Base-by-base conservation (phyloP, 2,888 invertebrate genomes). In the Tridacna crocea region DNA sequence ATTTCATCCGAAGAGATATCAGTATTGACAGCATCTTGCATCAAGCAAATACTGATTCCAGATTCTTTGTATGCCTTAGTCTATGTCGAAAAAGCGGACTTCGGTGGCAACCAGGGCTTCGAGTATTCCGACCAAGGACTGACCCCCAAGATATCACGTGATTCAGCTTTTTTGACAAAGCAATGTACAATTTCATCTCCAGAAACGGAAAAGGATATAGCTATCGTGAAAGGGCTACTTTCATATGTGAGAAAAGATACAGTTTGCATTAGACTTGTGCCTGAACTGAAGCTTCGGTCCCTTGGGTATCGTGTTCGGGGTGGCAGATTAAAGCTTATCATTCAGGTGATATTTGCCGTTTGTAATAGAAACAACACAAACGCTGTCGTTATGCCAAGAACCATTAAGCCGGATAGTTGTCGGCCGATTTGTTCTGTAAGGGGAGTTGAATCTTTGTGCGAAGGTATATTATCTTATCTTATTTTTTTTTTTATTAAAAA, bases 1-100 rank as follows among this genome's bases (percentile, higher is more conserved):
- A 66, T 82, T n/a, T 12, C 24, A 61, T 77, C 82, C 2, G 76
- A 73, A 51, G 76, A 79, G 13, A 70, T 82, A 15, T 79, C 76
- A 8, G 24, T 47, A 8, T 24, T 82, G 15, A 27, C 10, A 22
- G 22, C 26, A 17, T 8, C 58, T 0, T 82, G 82, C 55, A 47
- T 24, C 12, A 79, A 79, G 47, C 48, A 66, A 12, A 60, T 82
- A 19, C 47, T 6, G 22, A 47, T 82, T 51, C 36, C 27, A 27
- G 79, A 76, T 8, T 76, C 79, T 26, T 24, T 65, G 3, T 46
- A 72, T n/a, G 60, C 61, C 19, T 11, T 27, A 22, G 19, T 82
- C 15, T 11, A 26, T 46, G 74, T 76, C 19, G 51, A 46, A 0
- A 24, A 55, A 17, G 81, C 81, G 8, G 27, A 70, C 15, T 78